These are phyloP conservation scores for Anthopleura xanthogrammica DNA, from an alignment of 92 coral and sea anemone species.

Conservation along the genomic window DNA sequence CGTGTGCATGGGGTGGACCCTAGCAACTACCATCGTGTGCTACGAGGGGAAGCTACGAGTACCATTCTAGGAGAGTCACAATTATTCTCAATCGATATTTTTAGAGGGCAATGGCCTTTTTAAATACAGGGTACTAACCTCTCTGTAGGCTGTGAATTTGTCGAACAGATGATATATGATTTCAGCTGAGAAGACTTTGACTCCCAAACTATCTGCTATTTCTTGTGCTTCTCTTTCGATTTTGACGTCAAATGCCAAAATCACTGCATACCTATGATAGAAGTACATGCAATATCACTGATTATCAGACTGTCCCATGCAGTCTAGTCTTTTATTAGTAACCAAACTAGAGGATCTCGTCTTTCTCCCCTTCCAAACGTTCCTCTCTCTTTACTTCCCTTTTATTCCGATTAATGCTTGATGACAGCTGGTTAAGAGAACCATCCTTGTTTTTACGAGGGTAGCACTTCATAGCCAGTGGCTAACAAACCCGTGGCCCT, in stretches of 20 bases:
- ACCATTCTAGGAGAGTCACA: background rate
- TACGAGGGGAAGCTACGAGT: background rate
- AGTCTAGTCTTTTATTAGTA: too few species aligned
- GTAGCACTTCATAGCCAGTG: too few species aligned
- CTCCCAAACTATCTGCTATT: constrained; percentile 92
- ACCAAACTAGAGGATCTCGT: background rate
- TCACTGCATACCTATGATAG: constrained; percentile 78
- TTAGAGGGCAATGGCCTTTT: too few species aligned
- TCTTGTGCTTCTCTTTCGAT: constrained; percentile 96
- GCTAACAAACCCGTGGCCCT: too few species aligned
- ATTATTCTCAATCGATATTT: too few species aligned
- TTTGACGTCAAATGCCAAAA: constrained; percentile 94
- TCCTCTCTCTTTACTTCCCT: background rate
- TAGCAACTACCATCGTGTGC: too few species aligned
- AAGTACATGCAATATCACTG: background rate
- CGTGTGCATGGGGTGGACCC: too few species aligned
- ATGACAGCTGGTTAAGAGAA: too few species aligned
- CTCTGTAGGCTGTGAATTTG: constrained; percentile 89
- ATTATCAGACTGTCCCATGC: background rate
- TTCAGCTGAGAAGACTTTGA: constrained; percentile 89
- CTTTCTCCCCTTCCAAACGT: background rate
- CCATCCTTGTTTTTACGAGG: too few species aligned
- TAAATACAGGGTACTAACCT: constrained; percentile 46
- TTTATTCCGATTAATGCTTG: background rate
- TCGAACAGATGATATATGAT: constrained; percentile 97